phyloP scores from a whole-genome alignment of 2,113 vertebrate genomes.

The Larimichthys crocea region DNA sequence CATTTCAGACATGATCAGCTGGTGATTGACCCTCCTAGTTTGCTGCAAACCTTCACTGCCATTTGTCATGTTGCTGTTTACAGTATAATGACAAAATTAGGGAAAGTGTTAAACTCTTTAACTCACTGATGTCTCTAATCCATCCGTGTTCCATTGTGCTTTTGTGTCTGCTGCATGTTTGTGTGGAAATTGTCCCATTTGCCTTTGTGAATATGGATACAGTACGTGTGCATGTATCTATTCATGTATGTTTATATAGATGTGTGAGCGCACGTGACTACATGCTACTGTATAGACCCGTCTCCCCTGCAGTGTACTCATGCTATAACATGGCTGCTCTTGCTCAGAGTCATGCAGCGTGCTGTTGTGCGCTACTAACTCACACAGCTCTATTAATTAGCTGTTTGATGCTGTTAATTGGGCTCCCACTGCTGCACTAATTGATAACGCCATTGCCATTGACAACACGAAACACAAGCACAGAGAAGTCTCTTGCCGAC shows the following conservation, averaged over 20 bases:
- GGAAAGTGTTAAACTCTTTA: background rate
- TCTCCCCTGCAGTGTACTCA: conserved; percentile 52
- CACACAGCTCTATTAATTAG: conserved; percentile 87
- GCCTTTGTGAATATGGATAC: background rate
- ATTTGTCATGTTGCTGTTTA: background rate
- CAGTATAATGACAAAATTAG: background rate
- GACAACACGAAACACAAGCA: conserved; percentile 84
- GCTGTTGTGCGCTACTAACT: conserved; percentile 77
- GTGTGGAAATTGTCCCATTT: background rate
- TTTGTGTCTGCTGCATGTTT: background rate
- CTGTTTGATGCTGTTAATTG: conserved; percentile 90
- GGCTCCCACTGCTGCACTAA: conserved; percentile 88
- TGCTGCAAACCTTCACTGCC: background rate
- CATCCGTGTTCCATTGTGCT: background rate
- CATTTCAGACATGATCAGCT: background rate
- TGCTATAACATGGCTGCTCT: conserved; percentile 57
- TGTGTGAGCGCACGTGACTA: background rate
- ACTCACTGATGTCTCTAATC: background rate
- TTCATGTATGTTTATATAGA: background rate
- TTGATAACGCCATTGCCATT: conserved; percentile 86
- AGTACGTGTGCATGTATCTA: background rate
- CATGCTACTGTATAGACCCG: conserved; percentile 13
- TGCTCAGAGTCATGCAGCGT: conserved; percentile 72
- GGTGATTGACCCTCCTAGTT: background rate
- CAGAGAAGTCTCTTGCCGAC: conserved; percentile 68